Percentiles rank a stretch among this genome's conserved stretches.
These are phyloP conservation scores for Entomyzon cyanotis DNA, from an alignment of 2,113 vertebrate genomes.

Conservation along the genomic window DNA sequence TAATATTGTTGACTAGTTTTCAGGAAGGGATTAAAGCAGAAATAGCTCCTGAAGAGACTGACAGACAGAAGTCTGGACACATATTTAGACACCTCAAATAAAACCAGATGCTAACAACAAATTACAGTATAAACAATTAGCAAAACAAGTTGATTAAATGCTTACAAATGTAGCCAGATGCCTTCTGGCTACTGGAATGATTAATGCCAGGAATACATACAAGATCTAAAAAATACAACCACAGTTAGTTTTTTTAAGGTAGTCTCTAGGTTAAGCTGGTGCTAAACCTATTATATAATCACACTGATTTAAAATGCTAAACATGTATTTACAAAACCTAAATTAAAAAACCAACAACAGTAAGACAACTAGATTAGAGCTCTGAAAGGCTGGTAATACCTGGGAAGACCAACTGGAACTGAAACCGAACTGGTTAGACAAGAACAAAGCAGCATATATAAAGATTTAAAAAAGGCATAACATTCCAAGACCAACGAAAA, in stretches of 20 bases:
- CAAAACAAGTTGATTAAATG: conserved; percentile 9
- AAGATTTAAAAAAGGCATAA: background rate
- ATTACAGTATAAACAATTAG: conserved; percentile 23
- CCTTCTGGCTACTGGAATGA: background rate
- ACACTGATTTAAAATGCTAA: conserved; percentile 20
- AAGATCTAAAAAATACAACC: background rate
- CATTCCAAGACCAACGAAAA: background rate
- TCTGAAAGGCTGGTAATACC: background rate
- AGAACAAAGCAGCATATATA: background rate
- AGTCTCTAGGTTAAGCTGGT: conserved; percentile 18
- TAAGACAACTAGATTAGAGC: background rate
- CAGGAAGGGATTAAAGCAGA: background rate
- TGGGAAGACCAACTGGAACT: background rate
- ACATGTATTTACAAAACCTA: conserved; percentile 9
- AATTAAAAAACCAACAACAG: background rate
- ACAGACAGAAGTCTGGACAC: background rate
- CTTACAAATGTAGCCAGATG: conserved; percentile 3
- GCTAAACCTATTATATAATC: conserved; percentile 31
- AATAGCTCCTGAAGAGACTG: background rate
- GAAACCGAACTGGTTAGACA: background rate
- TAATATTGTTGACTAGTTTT: background rate
- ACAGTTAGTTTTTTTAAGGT: background rate
- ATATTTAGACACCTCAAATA: background rate
- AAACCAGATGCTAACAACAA: background rate
- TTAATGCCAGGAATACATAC: background rate